A percentile compares a stretch with the other conserved stretches of the same genome.
These are phyloP conservation scores for Tapirus indicus DNA, from an alignment of 2,797 vertebrate genomes.

Conservation along the genomic window DNA sequence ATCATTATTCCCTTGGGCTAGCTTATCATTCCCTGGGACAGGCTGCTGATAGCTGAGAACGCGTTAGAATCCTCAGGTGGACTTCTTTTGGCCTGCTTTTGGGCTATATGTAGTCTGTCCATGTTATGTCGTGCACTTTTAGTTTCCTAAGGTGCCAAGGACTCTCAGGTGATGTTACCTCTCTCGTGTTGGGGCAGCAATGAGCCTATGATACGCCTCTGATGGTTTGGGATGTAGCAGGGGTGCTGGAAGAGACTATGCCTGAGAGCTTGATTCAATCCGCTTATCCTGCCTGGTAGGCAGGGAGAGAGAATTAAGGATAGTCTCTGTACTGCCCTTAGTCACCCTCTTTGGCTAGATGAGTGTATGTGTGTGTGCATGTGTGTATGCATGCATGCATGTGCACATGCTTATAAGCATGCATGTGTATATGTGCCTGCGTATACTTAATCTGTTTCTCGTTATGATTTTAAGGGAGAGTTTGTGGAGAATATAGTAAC, in stretches of 20 bases:
- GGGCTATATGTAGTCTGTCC: background rate
- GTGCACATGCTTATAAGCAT: too few species aligned
- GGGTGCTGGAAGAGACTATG: background rate
- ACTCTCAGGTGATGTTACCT: background rate
- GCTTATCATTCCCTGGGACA: background rate
- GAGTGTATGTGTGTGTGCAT: too few species aligned
- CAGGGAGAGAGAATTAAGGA: background rate
- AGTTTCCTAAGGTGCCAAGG: background rate
- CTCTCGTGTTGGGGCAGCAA: background rate
- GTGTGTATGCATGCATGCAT: accelerated
- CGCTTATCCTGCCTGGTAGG: background rate
- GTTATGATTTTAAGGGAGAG: background rate
- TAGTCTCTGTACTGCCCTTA: background rate
- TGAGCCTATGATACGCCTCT: background rate
- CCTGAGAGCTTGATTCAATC: background rate
- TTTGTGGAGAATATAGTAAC: conserved; percentile 1
- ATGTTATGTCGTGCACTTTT: background rate
- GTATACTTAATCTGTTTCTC: background rate
- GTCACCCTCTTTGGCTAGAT: background rate
- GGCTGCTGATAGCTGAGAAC: background rate
- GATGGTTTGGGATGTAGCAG: background rate
- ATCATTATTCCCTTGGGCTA: background rate
- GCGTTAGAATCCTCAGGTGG: background rate
- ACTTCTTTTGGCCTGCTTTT: background rate
- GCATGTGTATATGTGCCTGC: background rate